Conservation (phyloP, 2,797 vertebrate genomes). For the Chelon auratus region DNA sequence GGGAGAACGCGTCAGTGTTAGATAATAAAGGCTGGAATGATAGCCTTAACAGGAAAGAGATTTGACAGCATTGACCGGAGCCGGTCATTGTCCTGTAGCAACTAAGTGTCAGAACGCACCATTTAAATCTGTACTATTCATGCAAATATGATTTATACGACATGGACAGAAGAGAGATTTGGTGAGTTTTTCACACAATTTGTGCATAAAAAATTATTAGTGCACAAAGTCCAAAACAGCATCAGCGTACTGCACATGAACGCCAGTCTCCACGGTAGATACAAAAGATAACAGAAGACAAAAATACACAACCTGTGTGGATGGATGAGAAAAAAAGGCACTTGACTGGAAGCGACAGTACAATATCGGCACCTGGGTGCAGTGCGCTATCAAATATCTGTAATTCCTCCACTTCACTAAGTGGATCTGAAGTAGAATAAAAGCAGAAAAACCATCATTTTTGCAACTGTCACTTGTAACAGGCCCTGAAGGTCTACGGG, state of each 20-base stretch:
- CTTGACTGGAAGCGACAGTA: not conserved
- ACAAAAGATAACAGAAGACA: not conserved
- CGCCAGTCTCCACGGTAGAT: not conserved
- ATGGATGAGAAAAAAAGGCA: not conserved
- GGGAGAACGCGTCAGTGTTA: constrained; percentile 38
- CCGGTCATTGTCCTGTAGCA: constrained; percentile 1
- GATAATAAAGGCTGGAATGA: constrained; percentile 40
- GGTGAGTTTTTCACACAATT: no score
- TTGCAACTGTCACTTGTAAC: no score
- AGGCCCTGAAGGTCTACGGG: not conserved
- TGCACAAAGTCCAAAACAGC: not conserved
- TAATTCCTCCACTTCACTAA: no score
- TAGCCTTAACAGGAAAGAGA: constrained; percentile 27
- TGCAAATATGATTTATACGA: not conserved
- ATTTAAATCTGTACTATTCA: not conserved
- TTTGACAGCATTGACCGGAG: constrained; percentile 7
- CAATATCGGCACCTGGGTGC: no score
- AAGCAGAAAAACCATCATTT: no score
- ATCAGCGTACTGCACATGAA: no score
- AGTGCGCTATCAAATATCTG: no score
- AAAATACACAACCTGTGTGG: not conserved
- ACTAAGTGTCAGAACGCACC: not conserved
- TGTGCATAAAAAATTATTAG: not conserved
- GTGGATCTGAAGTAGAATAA: no score
- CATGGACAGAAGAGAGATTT: no score